Conservation (phyloP, 2,113 vertebrate species). For the Nerophis ophidion region DNA sequence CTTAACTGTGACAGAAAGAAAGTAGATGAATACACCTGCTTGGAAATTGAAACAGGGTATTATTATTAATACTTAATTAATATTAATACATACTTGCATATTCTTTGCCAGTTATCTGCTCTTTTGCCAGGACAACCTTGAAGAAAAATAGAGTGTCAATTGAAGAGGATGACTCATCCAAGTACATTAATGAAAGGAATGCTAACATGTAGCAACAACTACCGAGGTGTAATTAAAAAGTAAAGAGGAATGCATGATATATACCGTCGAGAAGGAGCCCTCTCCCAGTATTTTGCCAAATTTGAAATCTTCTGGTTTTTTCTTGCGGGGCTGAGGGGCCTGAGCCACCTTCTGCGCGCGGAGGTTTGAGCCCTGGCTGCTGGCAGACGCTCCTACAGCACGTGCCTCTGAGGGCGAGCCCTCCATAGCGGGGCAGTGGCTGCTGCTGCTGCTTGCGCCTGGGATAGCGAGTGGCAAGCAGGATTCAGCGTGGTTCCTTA, state of each 20-base stretch:
- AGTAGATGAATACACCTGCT: neutral
- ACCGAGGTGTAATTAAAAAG: slow-evolving; percentile 31
- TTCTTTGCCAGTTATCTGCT: slow-evolving; percentile 89
- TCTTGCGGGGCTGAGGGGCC: slow-evolving; percentile 86
- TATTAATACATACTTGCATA: slow-evolving; percentile 88
- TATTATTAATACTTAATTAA: neutral
- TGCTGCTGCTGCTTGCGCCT: slow-evolving; percentile 79
- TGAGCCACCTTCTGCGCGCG: slow-evolving; percentile 61
- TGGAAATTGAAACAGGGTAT: neutral
- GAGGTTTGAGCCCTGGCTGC: slow-evolving; percentile 69
- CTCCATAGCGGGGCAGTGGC: slow-evolving; percentile 84
- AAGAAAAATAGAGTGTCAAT: slow-evolving; percentile 13
- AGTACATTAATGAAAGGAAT: slow-evolving; percentile 56
- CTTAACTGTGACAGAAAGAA: slow-evolving; percentile 80
- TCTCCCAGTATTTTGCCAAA: slow-evolving; percentile 97
- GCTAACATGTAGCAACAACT: slow-evolving; percentile 54
- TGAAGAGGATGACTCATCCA: slow-evolving; percentile 46
- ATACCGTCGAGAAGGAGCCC: slow-evolving; percentile 96
- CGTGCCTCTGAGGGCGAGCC: slow-evolving; percentile 71
- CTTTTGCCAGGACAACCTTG: slow-evolving; percentile 94
- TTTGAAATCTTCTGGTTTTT: slow-evolving; percentile 94
- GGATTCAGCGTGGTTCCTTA: slow-evolving; percentile 90
- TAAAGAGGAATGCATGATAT: slow-evolving; percentile 53
- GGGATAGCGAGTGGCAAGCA: slow-evolving; percentile 78
- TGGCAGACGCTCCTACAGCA: slow-evolving; percentile 59